Percentiles rank a stretch among this genome's conserved stretches.
phyloP scores from a whole-genome alignment of 2,888 invertebrate species.

The Prenolepis imparis region DNA sequence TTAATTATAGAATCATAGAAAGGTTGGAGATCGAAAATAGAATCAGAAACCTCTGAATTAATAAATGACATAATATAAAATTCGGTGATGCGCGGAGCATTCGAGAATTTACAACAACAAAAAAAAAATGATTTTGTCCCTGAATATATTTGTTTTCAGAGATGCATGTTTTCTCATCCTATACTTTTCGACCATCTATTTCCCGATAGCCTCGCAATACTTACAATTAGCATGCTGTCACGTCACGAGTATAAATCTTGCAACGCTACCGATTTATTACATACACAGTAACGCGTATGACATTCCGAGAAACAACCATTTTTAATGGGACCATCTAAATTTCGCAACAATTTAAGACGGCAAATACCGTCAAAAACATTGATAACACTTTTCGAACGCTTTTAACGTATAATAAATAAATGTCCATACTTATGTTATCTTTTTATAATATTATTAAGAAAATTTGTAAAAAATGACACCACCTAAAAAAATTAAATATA shows the following conservation, averaged over 20 bases:
- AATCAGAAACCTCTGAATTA: background rate
- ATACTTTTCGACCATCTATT: conserved; percentile 27
- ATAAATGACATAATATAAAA: conserved; percentile 17
- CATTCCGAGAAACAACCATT: conserved; percentile 17
- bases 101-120: background rate
- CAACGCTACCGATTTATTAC: conserved; percentile 52
- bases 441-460: background rate
- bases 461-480: background rate
- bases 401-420: background rate
- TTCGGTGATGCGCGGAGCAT: background rate
- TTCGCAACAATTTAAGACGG: conserved; percentile 4
- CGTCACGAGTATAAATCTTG: conserved; percentile 46
- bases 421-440: background rate
- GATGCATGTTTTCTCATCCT: background rate
- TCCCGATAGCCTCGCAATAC: conserved; percentile 46
- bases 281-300: conserved; percentile 17
- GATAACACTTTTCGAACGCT: background rate
- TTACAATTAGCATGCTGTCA: conserved; percentile 38
- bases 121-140: conserved; percentile 26
- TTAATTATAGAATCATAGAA: background rate
- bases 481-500: background rate
- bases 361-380: background rate
- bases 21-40: background rate
- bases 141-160: conserved; percentile 4
- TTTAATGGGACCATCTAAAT: conserved; percentile 13